These are phyloP conservation scores for Orycteropus afer DNA, from an alignment of 2,113 vertebrate genomes.

Conservation along the genomic window DNA sequence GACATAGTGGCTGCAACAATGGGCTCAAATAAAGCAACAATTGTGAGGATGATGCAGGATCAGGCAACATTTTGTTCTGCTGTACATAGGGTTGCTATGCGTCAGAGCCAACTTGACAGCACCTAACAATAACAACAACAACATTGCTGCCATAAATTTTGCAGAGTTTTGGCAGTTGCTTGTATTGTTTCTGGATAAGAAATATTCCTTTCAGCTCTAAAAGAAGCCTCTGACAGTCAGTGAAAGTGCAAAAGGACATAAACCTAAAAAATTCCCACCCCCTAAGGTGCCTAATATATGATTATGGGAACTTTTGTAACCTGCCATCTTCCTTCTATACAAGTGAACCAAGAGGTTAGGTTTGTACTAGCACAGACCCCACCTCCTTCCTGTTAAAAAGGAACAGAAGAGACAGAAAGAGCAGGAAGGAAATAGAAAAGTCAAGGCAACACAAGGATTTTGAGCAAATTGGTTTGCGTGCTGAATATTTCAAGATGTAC, in stretches of 20 bases:
- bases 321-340: neutral
- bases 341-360: neutral
- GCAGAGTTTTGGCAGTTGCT: neutral
- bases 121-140: too few relatives aligned
- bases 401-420: neutral
- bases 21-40: neutral
- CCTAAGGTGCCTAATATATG: neutral
- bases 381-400: neutral
- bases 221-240: slow-evolving; percentile 17
- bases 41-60: neutral
- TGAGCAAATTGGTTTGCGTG: neutral
- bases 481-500: slow-evolving; percentile 32
- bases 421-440: neutral
- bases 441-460: slow-evolving; percentile 18
- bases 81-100: neutral
- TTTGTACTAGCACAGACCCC: neutral
- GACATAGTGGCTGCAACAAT: neutral
- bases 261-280: slow-evolving; percentile 26
- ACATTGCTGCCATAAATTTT: slow-evolving; percentile 26
- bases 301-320: slow-evolving; percentile 17
- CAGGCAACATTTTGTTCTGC: neutral
- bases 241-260: slow-evolving; percentile 43
- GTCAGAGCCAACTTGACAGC: neutral
- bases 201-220: neutral
- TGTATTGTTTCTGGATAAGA: neutral